These are phyloP conservation scores for Psammodynastes pulverulentus DNA, from an alignment of 2,113 vertebrate species.

Conservation along the genomic window DNA sequence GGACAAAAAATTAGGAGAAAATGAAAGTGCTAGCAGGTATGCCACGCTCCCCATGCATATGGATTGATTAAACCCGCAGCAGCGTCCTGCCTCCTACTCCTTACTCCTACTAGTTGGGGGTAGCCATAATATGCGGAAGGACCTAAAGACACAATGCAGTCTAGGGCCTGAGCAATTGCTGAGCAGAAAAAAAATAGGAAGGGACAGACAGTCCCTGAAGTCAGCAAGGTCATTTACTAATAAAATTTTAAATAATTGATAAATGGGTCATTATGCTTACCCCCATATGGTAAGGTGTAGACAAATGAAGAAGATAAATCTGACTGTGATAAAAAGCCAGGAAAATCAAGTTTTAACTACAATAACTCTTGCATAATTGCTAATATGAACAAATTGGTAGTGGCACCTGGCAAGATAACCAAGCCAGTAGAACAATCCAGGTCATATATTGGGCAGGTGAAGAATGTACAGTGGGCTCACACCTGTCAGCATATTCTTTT, in stretches of 20 bases:
- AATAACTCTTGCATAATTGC: conserved; percentile 21
- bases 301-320: not conserved
- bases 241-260: not conserved
- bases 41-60: not conserved
- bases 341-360: not conserved
- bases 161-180: not conserved
- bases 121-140: not conserved
- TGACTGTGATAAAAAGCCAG: conserved; percentile 5
- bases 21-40: not conserved
- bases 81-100: not conserved
- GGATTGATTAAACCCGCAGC: not conserved
- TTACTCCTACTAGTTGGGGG: not conserved
- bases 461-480: conserved; percentile 1
- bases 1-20: not conserved
- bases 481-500: conserved; percentile 6
- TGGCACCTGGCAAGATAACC: conserved; percentile 26
- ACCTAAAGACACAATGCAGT: not conserved
- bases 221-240: not conserved
- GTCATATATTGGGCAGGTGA: not conserved
- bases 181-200: not conserved
- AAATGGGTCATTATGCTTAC: not conserved
- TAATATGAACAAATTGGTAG: conserved; percentile 20
- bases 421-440: conserved; percentile 23
- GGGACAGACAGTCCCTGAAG: not conserved
- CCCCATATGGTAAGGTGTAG: not conserved